These are phyloP conservation scores for Bostrychus sinensis DNA, from an alignment of 2,113 vertebrate species.

Conservation along the genomic window DNA sequence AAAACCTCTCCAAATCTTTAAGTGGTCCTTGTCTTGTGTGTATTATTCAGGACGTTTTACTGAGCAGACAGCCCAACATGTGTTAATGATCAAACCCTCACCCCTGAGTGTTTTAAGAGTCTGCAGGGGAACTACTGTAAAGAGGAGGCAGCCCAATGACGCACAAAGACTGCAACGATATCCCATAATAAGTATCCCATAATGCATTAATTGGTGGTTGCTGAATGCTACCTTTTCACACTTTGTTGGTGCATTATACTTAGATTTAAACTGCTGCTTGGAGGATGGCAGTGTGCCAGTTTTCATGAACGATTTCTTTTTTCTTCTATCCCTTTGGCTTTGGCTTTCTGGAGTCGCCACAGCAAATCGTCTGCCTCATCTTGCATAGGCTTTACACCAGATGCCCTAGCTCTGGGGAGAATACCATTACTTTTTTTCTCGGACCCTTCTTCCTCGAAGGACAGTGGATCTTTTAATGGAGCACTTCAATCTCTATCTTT, in stretches of 20 bases:
- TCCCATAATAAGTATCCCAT: background rate
- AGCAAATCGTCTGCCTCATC: no score
- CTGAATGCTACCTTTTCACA: background rate
- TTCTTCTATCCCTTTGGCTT: background rate
- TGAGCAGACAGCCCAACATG: background rate
- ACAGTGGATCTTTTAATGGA: conserved; percentile 5
- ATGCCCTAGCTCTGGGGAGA: background rate
- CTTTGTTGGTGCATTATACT: background rate
- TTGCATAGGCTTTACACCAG: no score
- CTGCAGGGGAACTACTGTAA: background rate
- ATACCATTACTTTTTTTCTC: background rate
- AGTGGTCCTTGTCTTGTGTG: no score
- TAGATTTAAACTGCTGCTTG: background rate
- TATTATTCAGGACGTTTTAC: no score
- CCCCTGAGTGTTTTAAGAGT: background rate
- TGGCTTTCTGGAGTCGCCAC: no score
- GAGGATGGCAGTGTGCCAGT: background rate
- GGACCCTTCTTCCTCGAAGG: background rate
- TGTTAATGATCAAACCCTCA: conserved; percentile 1
- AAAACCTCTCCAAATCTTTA: no score
- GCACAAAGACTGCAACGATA: background rate
- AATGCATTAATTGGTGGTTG: background rate
- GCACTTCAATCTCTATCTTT: conserved; percentile 15
- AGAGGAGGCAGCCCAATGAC: background rate
- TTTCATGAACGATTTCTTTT: background rate